Percentiles rank a stretch among this genome's conserved stretches.
Evolutionary conservation across 2,888 invertebrate species (phyloP).

Genomic region (Pandemis cinnamomeana): DNA sequence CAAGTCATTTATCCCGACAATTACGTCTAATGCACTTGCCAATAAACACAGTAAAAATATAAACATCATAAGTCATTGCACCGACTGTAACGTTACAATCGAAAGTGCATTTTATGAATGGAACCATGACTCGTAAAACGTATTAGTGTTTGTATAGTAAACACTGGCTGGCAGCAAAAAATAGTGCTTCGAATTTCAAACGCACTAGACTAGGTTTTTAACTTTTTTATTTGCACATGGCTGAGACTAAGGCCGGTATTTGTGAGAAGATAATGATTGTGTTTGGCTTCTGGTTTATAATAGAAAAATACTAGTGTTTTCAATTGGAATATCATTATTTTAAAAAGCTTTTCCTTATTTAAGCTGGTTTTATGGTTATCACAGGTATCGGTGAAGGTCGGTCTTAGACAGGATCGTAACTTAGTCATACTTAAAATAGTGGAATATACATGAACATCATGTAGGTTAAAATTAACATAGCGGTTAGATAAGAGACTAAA

Average conservation of each 20-base stretch:
- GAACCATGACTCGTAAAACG: slow-evolving; percentile 24
- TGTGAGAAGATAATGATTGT: background rate
- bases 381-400: no score
- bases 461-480: background rate
- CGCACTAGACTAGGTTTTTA: slow-evolving; percentile 30
- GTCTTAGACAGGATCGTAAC: no score
- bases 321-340: background rate
- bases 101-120: slow-evolving; percentile 40
- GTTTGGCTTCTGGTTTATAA: background rate
- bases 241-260: background rate
- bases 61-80: slow-evolving; percentile 39
- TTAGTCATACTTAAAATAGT: no score
- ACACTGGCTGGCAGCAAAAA: slow-evolving; percentile 35
- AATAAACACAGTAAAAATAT: slow-evolving; percentile 35
- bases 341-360: no score
- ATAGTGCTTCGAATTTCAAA: slow-evolving; percentile 28
- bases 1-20: slow-evolving; percentile 10
- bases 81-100: slow-evolving; percentile 26
- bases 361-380: no score
- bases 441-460: no score
- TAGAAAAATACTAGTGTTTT: background rate
- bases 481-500: slow-evolving; percentile 22
- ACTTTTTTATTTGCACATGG: background rate
- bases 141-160: slow-evolving; percentile 34
- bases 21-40: slow-evolving; percentile 30